A percentile compares a stretch with the other conserved stretches of the same genome.
These are phyloP conservation scores for Thunnus albacares DNA, from an alignment of 2,797 vertebrate species.

Conservation along the genomic window DNA sequence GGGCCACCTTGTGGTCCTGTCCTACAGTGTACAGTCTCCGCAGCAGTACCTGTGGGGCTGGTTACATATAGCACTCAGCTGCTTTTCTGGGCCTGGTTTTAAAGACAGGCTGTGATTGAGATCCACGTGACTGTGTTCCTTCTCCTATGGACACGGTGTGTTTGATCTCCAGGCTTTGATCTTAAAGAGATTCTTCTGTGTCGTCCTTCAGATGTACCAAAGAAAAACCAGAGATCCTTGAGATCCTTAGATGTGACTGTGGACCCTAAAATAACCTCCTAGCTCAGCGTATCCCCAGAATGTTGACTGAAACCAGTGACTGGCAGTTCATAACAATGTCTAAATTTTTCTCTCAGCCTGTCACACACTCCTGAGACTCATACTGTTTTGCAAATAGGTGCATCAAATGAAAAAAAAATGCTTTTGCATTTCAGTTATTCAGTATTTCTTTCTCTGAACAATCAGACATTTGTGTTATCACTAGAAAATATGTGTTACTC, in stretches of 20 bases:
- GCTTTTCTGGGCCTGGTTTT: slow-evolving; percentile 25
- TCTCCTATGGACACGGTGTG: slow-evolving; percentile 38
- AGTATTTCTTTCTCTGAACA: slow-evolving; percentile 6
- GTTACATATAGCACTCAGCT: slow-evolving; percentile 32
- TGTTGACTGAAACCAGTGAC: slow-evolving; percentile 66
- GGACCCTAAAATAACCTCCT: slow-evolving; percentile 74
- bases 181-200: slow-evolving; percentile 76
- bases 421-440: slow-evolving; percentile 31
- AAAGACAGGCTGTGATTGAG: slow-evolving; percentile 67
- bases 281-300: slow-evolving; percentile 65
- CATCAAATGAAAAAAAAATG: slow-evolving; percentile 25
- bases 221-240: slow-evolving; percentile 69
- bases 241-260: slow-evolving; percentile 72
- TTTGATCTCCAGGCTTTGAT: slow-evolving; percentile 81
- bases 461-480: slow-evolving; percentile 23
- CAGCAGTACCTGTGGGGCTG: slow-evolving; percentile 29
- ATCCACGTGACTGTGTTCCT: slow-evolving; percentile 38
- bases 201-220: slow-evolving; percentile 65
- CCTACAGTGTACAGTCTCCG: background rate
- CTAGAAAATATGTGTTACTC: background rate
- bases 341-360: slow-evolving; percentile 47
- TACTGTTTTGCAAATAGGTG: slow-evolving; percentile 34
- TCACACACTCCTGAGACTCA: slow-evolving; percentile 20
- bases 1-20: slow-evolving; percentile 20
- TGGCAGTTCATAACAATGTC: slow-evolving; percentile 65